Evolutionary conservation across 2,888 invertebrate genomes (phyloP).

Genomic region (Julus scandinavius): DNA sequence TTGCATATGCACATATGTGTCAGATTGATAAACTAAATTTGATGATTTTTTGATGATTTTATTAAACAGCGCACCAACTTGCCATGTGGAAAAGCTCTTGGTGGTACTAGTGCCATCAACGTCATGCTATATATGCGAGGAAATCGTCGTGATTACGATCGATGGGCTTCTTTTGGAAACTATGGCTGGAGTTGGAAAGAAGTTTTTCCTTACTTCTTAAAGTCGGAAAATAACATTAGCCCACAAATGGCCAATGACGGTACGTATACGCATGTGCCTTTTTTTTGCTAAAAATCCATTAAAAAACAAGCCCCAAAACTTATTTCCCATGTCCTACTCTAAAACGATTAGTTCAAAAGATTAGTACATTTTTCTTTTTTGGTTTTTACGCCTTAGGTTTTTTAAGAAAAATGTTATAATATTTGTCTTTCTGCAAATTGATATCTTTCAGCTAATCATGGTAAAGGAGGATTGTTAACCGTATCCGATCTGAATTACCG

Average conservation of each 20-base stretch:
- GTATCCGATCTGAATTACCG: slow-evolving; percentile 59
- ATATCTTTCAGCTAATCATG: slow-evolving; percentile 56
- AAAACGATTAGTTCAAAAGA: not conserved
- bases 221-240: slow-evolving; percentile 68
- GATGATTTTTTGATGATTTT: not conserved
- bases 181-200: slow-evolving; percentile 67
- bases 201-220: slow-evolving; percentile 67
- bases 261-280: not conserved
- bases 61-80: slow-evolving; percentile 48
- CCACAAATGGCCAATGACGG: slow-evolving; percentile 82
- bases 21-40: not conserved
- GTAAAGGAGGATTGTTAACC: slow-evolving; percentile 60
- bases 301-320: not conserved
- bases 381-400: not conserved
- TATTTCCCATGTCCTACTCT: not conserved
- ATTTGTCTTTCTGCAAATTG: not conserved
- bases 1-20: not conserved
- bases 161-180: slow-evolving; percentile 67
- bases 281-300: not conserved
- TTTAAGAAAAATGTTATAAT: not conserved
- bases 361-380: not conserved
- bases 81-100: slow-evolving; percentile 66
- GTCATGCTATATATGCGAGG: slow-evolving; percentile 69
- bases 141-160: slow-evolving; percentile 67
- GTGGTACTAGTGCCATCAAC: slow-evolving; percentile 68